Evolutionary conservation across 2,113 vertebrate species (phyloP).

Genomic region (Nerophis ophidion): DNA sequence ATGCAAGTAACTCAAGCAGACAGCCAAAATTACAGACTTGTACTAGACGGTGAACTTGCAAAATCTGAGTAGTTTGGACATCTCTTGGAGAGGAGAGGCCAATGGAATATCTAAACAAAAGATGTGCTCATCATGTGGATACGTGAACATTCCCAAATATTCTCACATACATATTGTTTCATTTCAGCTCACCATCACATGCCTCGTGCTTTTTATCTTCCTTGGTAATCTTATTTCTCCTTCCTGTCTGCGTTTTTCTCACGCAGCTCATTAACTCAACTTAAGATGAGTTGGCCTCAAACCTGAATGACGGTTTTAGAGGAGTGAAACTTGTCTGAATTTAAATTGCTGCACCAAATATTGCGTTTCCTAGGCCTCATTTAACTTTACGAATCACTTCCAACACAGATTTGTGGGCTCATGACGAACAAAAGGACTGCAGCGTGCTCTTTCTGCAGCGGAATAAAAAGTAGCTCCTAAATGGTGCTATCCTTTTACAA

Average conservation of each 20-base stretch:
- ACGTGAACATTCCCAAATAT: slow-evolving; percentile 26
- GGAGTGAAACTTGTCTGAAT: slow-evolving; percentile 45
- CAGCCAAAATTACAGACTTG: slow-evolving; percentile 12
- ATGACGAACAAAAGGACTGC: slow-evolving; percentile 1
- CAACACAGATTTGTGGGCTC: slow-evolving; percentile 14
- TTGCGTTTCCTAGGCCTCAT: slow-evolving; percentile 58
- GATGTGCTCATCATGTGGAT: slow-evolving; percentile 57
- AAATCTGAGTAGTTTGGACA: slow-evolving; percentile 1
- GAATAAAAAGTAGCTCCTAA: too few species aligned
- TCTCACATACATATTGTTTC: slow-evolving; percentile 61
- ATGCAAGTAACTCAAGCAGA: slow-evolving; percentile 28
- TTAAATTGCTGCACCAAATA: slow-evolving; percentile 54
- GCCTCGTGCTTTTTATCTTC: slow-evolving; percentile 49
- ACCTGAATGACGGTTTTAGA: slow-evolving; percentile 32
- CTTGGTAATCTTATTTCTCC: slow-evolving; percentile 47
- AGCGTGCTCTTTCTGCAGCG: background rate
- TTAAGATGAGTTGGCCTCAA: slow-evolving; percentile 22
- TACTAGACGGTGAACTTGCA: slow-evolving; percentile 1
- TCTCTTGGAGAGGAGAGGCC: background rate
- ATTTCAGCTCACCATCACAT: slow-evolving; percentile 42
- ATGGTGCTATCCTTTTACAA: too few species aligned
- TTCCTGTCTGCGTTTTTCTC: slow-evolving; percentile 51
- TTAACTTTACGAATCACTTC: slow-evolving; percentile 39
- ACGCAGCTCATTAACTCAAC: slow-evolving; percentile 57
- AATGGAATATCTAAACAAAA: slow-evolving; percentile 37